A percentile compares a stretch with the other conserved stretches of the same genome.
Conservation (phyloP, 2,113 vertebrate species). For the Chrysemys picta region DNA sequence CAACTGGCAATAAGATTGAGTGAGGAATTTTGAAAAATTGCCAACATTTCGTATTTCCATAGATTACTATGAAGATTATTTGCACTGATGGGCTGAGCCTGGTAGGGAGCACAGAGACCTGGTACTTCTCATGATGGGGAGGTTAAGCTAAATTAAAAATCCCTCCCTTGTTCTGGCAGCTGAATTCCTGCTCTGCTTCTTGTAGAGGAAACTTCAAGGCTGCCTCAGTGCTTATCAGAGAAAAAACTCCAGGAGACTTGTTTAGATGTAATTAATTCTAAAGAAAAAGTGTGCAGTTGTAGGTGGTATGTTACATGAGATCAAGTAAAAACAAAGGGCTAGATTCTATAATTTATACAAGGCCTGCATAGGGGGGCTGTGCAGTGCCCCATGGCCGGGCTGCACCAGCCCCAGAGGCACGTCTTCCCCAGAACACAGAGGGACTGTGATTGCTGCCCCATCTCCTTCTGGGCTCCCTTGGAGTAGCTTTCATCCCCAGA, state of each 20-base stretch:
- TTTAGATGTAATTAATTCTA: slow-evolving; percentile 59
- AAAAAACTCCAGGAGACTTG: slow-evolving; percentile 54
- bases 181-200: neutral
- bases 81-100: slow-evolving; percentile 63
- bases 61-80: slow-evolving; percentile 58
- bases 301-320: slow-evolving; percentile 36
- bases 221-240: slow-evolving; percentile 67
- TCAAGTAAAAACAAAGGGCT: slow-evolving; percentile 36
- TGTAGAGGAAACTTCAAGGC: slow-evolving; percentile 51
- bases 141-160: slow-evolving; percentile 54
- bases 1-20: slow-evolving; percentile 69
- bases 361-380: neutral
- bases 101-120: slow-evolving; percentile 53
- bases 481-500: neutral
- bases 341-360: slow-evolving; percentile 39
- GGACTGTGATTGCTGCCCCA: neutral
- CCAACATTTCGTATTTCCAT: slow-evolving; percentile 68
- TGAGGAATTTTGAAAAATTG: slow-evolving; percentile 59
- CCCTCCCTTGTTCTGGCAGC: neutral
- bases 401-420: neutral
- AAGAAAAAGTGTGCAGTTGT: neutral
- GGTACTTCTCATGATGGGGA: slow-evolving; percentile 69
- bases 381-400: slow-evolving; percentile 17
- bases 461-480: neutral
- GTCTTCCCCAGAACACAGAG: neutral